Conservation (phyloP, 37 sponge, comb jelly and placozoan species). For the Cladorhizidae sp. region DNA sequence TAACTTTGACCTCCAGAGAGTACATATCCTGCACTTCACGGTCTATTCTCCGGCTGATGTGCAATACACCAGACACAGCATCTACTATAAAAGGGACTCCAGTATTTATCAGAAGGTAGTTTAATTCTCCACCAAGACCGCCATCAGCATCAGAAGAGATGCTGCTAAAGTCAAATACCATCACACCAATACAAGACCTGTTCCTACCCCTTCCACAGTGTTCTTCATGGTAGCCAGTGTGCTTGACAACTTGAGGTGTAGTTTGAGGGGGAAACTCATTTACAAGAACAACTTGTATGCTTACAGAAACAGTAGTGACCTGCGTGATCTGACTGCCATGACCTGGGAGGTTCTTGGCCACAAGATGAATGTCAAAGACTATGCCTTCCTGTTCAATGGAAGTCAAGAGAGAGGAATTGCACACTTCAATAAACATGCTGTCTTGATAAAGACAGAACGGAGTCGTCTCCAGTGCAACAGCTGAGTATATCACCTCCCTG, state of each 20-base stretch:
- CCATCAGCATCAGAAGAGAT: slow-evolving; percentile 59
- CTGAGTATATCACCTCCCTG: slow-evolving; percentile 16
- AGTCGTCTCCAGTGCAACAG: not conserved
- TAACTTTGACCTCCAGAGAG: slow-evolving; percentile 29
- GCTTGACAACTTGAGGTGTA: not conserved
- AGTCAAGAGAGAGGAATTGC: slow-evolving; percentile 37
- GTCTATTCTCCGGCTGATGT: slow-evolving; percentile 23
- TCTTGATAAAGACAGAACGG: slow-evolving; percentile 43
- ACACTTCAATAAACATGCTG: slow-evolving; percentile 42
- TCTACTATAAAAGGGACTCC: slow-evolving; percentile 50
- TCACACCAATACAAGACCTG: slow-evolving; percentile 17
- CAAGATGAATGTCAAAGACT: slow-evolving; percentile 13
- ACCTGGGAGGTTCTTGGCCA: slow-evolving; percentile 29
- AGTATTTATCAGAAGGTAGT: slow-evolving; percentile 19
- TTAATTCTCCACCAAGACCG: slow-evolving; percentile 40
- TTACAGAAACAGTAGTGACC: slow-evolving; percentile 7
- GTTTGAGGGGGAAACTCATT: slow-evolving; percentile 64
- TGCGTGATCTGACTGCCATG: not conserved
- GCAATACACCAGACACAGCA: slow-evolving; percentile 33
- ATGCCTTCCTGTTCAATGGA: slow-evolving; percentile 24
- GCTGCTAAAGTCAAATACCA: slow-evolving; percentile 37
- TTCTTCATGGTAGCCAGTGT: slow-evolving; percentile 19
- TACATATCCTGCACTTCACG: slow-evolving; percentile 36
- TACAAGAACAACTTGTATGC: slow-evolving; percentile 32
- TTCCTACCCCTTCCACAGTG: slow-evolving; percentile 11